phyloP scores from a whole-genome alignment of 1,140 invertebrate species.

The Eumaeus atala region DNA sequence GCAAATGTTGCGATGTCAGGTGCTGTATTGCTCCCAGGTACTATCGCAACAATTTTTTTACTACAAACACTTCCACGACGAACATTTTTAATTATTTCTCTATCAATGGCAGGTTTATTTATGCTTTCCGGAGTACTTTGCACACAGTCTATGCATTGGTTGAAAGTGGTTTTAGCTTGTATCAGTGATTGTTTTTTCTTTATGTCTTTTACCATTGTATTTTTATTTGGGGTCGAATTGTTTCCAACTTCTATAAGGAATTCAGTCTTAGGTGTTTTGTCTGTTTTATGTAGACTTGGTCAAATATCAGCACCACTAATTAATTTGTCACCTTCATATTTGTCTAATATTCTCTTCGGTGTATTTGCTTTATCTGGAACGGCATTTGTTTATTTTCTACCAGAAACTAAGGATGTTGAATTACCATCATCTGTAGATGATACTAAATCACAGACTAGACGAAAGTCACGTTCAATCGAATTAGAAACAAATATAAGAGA shows the following conservation, averaged over 20 bases:
- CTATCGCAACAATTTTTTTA: constrained; percentile 77
- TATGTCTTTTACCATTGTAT: constrained; percentile 72
- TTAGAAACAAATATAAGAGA: not conserved
- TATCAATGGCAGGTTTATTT: constrained; percentile 74
- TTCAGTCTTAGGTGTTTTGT: constrained; percentile 71
- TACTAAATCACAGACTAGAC: constrained; percentile 25
- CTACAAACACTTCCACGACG: constrained; percentile 78
- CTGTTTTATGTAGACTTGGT: constrained; percentile 72
- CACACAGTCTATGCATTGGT: constrained; percentile 37
- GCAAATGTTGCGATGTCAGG: constrained; percentile 81
- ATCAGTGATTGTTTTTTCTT: constrained; percentile 75
- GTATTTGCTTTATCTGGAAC: constrained; percentile 76
- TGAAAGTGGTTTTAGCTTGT: constrained; percentile 62
- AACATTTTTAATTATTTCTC: constrained; percentile 76
- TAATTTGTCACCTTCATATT: constrained; percentile 39
- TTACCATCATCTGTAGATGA: constrained; percentile 48
- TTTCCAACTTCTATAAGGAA: constrained; percentile 76
- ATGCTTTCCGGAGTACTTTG: constrained; percentile 76
- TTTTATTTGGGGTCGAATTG: constrained; percentile 74
- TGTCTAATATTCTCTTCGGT: constrained; percentile 81
- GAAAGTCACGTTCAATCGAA: constrained; percentile 16
- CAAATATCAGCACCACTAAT: constrained; percentile 71
- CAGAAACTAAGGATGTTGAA: constrained; percentile 48
- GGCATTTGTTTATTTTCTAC: constrained; percentile 76
- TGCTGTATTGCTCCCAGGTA: constrained; percentile 77